Evolutionary conservation across 2,113 vertebrate genomes (phyloP), one percentile per base, ranked within the genome.

Genomic region (Pagrus major): DNA sequence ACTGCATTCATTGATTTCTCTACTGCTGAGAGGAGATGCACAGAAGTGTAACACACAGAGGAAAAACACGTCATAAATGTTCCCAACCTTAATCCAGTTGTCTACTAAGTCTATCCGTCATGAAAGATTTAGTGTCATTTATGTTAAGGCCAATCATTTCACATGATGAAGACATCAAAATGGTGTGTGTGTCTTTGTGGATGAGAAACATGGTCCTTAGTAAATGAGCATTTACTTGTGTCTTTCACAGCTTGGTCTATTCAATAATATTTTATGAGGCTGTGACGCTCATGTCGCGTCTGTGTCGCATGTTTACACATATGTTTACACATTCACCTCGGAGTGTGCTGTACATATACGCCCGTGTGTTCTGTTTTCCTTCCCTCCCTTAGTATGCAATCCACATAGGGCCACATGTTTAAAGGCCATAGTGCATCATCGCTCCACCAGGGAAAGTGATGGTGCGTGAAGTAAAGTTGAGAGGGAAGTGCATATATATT

Each of bases 111-210:
- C 52, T 65, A 42, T 64, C n/a, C 18, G 16, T 25, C 4, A 21
- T 21, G 9, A 23, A 6, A n/a, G n/a, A 73, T 69, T 37, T 51
- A 64, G 6, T 56, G 46, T 35, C 29, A 9, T 23, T 21, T 2
- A 11, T 23, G 21, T 71, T 33, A 4, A 51, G 23, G 21, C 29
- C 14, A 27, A 76, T 69, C 52, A 80, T 83, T 78, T 16, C 18
- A 59, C 2, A 46, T 76, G 44, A 71, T 14, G 16, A 47, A 55
- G 10, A 37, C 33, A 69, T 81, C 46, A 72, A 69, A 69, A 61
- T 23, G 3, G n/a, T 23, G 25, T 59, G 21, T 44, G 21, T 44
- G 73, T 59, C 42, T 71, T 66, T 81, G 68, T 55, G 41, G 16
- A 3, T 2, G 46, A 35, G 11, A 49, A 66, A 70, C 56, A n/a